Conservation (phyloP, 2,888 invertebrate species). For the Tanytarsus gracilentus region DNA sequence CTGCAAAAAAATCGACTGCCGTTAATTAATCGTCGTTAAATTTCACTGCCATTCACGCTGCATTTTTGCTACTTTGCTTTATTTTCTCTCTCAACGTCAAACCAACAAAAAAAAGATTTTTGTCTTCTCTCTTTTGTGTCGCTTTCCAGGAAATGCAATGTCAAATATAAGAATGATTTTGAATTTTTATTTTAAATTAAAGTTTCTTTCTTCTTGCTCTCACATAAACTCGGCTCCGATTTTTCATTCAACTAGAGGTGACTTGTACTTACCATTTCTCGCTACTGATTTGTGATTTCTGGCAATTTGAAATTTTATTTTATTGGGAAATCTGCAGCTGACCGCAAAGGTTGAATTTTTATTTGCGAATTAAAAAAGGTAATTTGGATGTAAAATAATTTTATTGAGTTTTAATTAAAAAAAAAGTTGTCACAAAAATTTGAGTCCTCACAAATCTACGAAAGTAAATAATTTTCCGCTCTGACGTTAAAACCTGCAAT, state of each 20-base stretch:
- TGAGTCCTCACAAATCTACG: too few species aligned
- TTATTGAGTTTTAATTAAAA: too few species aligned
- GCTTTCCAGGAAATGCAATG: constrained; percentile 27
- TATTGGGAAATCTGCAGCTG: background rate
- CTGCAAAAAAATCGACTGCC: too few species aligned
- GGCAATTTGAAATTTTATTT: too few species aligned
- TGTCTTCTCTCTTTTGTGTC: constrained; percentile 21
- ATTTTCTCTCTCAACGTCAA: background rate
- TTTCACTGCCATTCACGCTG: constrained; percentile 9
- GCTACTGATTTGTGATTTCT: too few species aligned
- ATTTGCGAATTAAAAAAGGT: too few species aligned
- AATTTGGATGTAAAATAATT: too few species aligned
- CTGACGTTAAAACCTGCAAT: too few species aligned
- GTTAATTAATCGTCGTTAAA: constrained; percentile 27
- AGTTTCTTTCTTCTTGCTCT: background rate
- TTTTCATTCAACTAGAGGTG: too few species aligned
- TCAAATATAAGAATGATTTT: constrained; percentile 19
- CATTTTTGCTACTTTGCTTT: background rate
- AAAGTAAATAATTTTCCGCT: too few species aligned
- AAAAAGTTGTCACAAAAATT: too few species aligned
- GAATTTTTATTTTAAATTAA: background rate
- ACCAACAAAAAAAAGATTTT: constrained; percentile 8
- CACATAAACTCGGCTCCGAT: background rate
- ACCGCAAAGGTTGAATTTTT: background rate
- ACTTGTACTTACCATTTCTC: too few species aligned